A percentile compares a stretch with the other conserved stretches of the same genome.
Conservation (phyloP, 2,888 invertebrate genomes). For the Nudaria mundana region DNA sequence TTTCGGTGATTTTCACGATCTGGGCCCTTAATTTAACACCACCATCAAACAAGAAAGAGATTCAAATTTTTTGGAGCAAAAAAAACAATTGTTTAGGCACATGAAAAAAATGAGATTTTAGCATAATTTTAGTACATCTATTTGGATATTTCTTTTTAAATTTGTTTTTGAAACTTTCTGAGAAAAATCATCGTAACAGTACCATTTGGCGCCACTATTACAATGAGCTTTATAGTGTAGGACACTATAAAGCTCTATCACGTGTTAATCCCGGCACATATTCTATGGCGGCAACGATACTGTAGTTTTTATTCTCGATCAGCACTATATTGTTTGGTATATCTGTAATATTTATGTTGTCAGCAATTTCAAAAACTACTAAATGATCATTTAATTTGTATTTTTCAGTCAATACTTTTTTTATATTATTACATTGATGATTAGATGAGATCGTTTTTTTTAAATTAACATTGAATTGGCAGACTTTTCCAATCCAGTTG, state of each 20-base stretch:
- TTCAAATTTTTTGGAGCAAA: too few species aligned
- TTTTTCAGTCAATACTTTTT: background rate
- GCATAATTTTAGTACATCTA: background rate
- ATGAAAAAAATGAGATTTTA: background rate
- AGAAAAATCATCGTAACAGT: background rate
- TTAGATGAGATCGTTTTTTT: background rate
- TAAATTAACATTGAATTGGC: slow-evolving; percentile 2
- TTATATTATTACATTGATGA: background rate
- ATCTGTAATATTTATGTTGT: background rate
- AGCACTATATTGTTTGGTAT: background rate
- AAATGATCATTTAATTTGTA: background rate
- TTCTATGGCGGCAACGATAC: background rate
- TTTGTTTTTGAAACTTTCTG: background rate
- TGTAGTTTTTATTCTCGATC: background rate
- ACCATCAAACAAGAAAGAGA: too few species aligned
- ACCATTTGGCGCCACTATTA: background rate
- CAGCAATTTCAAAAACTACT: background rate
- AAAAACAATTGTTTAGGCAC: too few species aligned
- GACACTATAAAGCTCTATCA: too few species aligned
- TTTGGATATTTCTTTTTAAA: background rate
- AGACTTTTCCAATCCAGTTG: background rate
- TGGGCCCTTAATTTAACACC: too few species aligned
- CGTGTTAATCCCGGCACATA: background rate
- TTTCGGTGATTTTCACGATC: too few species aligned
- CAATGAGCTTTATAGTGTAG: background rate